Evolutionary conservation across 2,113 vertebrate species (phyloP), one percentile per base, ranked within the genome.

Genomic region (Prinia subflava): DNA sequence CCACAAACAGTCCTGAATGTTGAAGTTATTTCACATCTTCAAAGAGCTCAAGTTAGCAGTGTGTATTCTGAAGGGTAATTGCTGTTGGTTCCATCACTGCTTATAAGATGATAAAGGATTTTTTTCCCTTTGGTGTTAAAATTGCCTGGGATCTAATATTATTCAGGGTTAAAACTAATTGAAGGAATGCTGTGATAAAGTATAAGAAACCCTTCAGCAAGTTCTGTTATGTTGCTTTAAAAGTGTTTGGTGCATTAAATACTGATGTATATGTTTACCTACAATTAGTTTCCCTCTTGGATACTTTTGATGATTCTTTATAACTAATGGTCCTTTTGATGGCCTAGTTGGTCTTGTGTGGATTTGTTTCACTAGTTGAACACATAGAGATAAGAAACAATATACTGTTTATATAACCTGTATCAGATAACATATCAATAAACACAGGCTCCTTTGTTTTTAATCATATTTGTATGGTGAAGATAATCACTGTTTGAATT

Each of bases 51-150:
- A 35, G 42, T 91, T 69, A 76, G 46, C 39, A 31, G 7, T 85
- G 33, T 53, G 8, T 7, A 35, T 87, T 92, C 41, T n/a, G 80
- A 82, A 94, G 65, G 49, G 44, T 85, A 79, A 62, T 91, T 92
- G 81, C 62, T 92, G 49, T 76, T 44, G 15, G 4, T 79, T 82
- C n/a, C 65, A 30, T 91, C 65, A 68, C 12, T 60, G 41, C 53
- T 86, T 89, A 27, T n/a, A 57, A 75, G 46, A 75, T n/a, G 37
- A 82, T 46, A 35, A 87, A 78, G 42, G 15, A 20, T 25, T 64
- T 74, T 57, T 74, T 59, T 73, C 33, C 15, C 53, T 94, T 84
- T 82, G 74, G 87, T 89, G 39, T 81, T 96, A 91, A 94, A 92
- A 94, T 79, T 85, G 41, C n/a, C 33, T 42, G 28, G 2, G 1